These are phyloP conservation scores for Aurelia sp. DNA, from an alignment of 30 jellyfish, hydroid and myxozoan species.

Conservation along the genomic window DNA sequence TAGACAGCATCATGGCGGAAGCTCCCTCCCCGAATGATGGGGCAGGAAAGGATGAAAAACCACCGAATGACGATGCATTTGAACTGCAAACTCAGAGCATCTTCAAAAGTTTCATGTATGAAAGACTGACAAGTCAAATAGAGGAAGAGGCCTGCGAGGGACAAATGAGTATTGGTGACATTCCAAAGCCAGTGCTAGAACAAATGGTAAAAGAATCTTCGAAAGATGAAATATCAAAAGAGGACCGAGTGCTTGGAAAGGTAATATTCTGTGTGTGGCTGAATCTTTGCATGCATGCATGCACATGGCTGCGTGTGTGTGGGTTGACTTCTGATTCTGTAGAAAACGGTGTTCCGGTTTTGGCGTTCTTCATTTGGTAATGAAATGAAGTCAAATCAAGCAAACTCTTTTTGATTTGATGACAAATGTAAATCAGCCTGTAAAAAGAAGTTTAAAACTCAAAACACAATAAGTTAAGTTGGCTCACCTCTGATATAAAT, in stretches of 20 bases:
- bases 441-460: too few species aligned
- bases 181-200: constrained; percentile 48
- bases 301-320: too few species aligned
- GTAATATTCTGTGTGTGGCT: neutral
- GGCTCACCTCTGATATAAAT: too few species aligned
- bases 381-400: too few species aligned
- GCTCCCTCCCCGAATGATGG: constrained; percentile 51
- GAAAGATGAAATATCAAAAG: constrained; percentile 22
- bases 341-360: too few species aligned
- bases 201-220: constrained; percentile 24
- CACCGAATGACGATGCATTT: neutral
- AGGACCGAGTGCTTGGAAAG: constrained; percentile 34
- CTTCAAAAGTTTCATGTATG: constrained; percentile 70
- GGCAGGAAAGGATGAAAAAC: neutral
- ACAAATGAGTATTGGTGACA: constrained; percentile 64
- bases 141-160: constrained; percentile 86
- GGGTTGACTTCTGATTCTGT: too few species aligned
- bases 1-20: neutral
- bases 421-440: too few species aligned
- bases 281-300: too few species aligned
- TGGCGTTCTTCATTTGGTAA: too few species aligned
- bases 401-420: too few species aligned
- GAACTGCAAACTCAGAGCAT: constrained; percentile 72
- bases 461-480: too few species aligned
- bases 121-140: constrained; percentile 75